phyloP scores from a whole-genome alignment of 64 coral and sea anemone genomes.

The Dendrophyllia cribrosa region DNA sequence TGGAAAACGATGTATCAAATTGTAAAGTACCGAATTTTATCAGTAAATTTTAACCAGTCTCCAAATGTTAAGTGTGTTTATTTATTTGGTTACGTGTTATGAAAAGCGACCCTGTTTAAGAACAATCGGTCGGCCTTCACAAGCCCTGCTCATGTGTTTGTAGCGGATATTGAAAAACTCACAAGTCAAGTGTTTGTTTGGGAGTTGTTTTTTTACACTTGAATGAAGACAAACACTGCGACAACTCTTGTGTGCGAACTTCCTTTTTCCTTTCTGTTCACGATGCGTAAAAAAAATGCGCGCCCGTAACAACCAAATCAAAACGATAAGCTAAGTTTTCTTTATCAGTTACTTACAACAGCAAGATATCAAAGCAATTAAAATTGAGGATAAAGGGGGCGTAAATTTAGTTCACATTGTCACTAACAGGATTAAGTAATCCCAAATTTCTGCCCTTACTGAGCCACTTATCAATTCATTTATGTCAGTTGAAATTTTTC shows the following conservation, averaged over 20 bases:
- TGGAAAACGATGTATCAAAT: slow-evolving; percentile 20
- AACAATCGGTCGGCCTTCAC: not conserved
- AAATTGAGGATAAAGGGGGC: not conserved
- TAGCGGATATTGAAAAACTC: slow-evolving; percentile 40
- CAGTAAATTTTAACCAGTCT: slow-evolving; percentile 39
- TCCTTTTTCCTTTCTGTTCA: not conserved
- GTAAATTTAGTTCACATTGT: not conserved
- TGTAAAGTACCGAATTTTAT: slow-evolving; percentile 58
- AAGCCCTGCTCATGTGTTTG: not conserved
- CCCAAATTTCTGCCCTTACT: not conserved
- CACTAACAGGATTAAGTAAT: slow-evolving; percentile 20
- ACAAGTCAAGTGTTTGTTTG: slow-evolving; percentile 58
- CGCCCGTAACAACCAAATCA: not conserved
- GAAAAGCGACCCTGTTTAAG: not conserved
- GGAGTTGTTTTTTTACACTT: not conserved
- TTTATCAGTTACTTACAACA: not conserved
- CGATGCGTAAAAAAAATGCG: not conserved
- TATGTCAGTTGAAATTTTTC: not conserved
- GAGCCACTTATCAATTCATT: not conserved
- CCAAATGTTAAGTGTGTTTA: not conserved
- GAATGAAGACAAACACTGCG: slow-evolving; percentile 56
- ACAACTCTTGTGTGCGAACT: not conserved
- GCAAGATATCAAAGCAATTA: not conserved
- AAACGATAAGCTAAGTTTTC: not conserved
- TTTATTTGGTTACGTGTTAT: too few relatives aligned